Base-by-base conservation (phyloP, 2,888 invertebrate species). In the Dastarcus helophoroides region DNA sequence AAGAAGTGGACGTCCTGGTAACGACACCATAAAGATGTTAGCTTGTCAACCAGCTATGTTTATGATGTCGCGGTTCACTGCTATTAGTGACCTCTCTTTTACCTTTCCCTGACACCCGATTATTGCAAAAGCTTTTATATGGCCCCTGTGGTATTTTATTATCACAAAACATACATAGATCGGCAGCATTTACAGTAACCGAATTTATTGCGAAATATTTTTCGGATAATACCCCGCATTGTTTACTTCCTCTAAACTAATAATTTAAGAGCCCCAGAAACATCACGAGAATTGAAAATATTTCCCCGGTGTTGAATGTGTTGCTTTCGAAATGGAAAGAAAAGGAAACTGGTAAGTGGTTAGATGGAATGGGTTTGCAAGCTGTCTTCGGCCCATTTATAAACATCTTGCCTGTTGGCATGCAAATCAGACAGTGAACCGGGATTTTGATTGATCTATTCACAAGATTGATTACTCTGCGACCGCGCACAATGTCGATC, bases 401-500 rank as follows among this genome's bases (percentile, higher is more conserved):
- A 60, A 58, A 59, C 59, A 60, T 60, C 59, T 59, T 58, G 54
- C 57, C 54, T 56, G 59, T 58, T 60, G 57, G 56, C 57, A 61
- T 60, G 61, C 59, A 61, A 61, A 61, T 61, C 60, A 59, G 58
- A 58, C 56, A 54, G 53, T 55, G 52, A 54, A 48, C 54, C 53
- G 50, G 54, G 56, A 57, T 56, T 60, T 60, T 61, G 61, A 61
- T 61, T 61, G 60, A 61, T 61, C 60, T 60, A 55, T 60, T 55
- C 58, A 50, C 47, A 59, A 61, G 61, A 61, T 61, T 58, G 61
- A 61, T 61, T 60, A 55, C 52, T 46, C 50, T 43, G 48, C 51
- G 53, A 50, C 50, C 53, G 50, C 48, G 47, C 45, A 53, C 46
- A 54, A 50, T 56, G 51, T 52, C 51, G 43, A 47, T 43, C 44